These are phyloP conservation scores for Opisthograptis luteolata DNA, from an alignment of 2,888 invertebrate species.

Conservation along the genomic window DNA sequence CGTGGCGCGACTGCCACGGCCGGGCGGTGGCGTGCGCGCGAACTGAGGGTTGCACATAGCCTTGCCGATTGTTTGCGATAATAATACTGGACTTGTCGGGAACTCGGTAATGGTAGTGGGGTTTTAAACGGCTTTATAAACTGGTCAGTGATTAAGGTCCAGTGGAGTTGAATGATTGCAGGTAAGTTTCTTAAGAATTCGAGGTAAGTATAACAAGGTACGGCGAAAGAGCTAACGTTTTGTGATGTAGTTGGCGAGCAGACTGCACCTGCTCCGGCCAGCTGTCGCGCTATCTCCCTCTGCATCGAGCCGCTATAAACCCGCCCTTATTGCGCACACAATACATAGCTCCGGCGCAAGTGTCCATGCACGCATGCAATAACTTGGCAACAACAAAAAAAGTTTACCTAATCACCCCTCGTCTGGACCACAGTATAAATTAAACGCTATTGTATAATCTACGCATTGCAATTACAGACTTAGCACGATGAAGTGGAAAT, in stretches of 20 bases:
- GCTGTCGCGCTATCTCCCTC: constrained; percentile 71
- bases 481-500: no score
- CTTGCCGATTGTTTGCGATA: constrained; percentile 68
- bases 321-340: constrained; percentile 46
- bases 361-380: constrained; percentile 42
- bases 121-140: constrained; percentile 24
- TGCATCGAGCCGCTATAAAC: constrained; percentile 53
- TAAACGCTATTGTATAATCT: no score
- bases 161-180: constrained; percentile 27
- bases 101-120: constrained; percentile 24
- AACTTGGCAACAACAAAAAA: constrained; percentile 27
- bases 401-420: neutral
- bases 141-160: constrained; percentile 23
- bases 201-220: constrained; percentile 30
- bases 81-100: constrained; percentile 48
- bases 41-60: constrained; percentile 60
- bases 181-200: constrained; percentile 15
- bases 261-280: constrained; percentile 70
- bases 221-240: constrained; percentile 33
- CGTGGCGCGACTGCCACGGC: constrained; percentile 67
- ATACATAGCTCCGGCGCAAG: constrained; percentile 39
- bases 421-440: neutral
- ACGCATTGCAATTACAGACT: no score
- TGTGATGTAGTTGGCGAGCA: constrained; percentile 44
- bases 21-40: constrained; percentile 39